Percentiles rank a stretch among this genome's conserved stretches.
phyloP scores from a whole-genome alignment of 2,113 vertebrate species.

The Leptocoma aspasia region DNA sequence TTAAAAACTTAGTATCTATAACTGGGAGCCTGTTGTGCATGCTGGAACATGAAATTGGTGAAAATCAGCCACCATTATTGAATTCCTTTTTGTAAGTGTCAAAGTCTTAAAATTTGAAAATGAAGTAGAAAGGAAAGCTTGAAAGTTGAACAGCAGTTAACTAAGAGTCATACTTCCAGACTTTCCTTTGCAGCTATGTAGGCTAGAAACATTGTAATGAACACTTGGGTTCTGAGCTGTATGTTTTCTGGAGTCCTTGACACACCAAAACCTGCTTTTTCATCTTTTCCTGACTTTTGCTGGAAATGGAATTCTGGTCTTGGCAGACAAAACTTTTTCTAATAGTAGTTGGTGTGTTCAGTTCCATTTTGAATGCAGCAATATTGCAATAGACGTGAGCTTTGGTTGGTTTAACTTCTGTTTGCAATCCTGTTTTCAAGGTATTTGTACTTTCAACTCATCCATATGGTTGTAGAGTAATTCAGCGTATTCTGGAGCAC shows the following conservation, averaged over 20 bases:
- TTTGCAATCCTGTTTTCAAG: conserved; percentile 64
- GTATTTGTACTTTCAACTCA: conserved; percentile 96
- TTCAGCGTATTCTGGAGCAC: conserved; percentile 94
- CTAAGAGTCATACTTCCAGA: background rate
- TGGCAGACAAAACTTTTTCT: background rate
- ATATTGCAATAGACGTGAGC: background rate
- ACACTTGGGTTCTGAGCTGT: background rate
- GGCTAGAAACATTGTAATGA: background rate
- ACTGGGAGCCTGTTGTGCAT: background rate
- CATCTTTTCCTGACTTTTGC: background rate
- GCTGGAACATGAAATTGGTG: background rate
- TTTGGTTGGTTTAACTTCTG: background rate
- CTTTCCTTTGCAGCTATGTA: background rate
- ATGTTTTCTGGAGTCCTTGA: background rate
- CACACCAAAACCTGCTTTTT: background rate
- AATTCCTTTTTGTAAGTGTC: background rate
- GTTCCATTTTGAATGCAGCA: background rate
- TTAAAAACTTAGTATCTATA: background rate
- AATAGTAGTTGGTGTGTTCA: background rate
- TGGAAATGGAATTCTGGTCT: background rate
- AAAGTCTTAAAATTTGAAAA: background rate
- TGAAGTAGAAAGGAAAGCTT: background rate
- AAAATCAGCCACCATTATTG: background rate
- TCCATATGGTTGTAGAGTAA: conserved; percentile 95
- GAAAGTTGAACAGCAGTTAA: background rate